A percentile compares a stretch with the other conserved stretches of the same genome.
Conservation (phyloP, 1,140 invertebrate species). For the Danaus plexippus region DNA sequence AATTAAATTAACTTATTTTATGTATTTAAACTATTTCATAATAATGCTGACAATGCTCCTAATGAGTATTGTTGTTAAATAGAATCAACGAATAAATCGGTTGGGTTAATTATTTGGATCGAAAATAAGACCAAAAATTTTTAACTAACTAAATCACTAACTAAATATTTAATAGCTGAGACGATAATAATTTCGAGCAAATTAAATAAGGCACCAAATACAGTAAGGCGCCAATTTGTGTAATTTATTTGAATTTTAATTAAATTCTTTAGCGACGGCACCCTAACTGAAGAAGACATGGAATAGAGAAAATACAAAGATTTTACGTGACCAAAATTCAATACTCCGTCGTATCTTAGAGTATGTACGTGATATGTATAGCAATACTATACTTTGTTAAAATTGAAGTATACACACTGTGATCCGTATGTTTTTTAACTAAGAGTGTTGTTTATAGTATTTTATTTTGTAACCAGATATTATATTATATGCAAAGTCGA, state of each 20-base stretch:
- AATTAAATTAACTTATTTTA: no score
- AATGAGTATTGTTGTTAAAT: no score
- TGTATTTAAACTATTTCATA: no score
- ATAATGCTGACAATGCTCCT: no score
- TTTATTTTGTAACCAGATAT: neutral
- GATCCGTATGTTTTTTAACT: neutral
- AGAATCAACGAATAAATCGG: no score
- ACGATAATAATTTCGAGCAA: neutral
- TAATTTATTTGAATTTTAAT: conserved; percentile 16
- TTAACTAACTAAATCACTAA: no score
- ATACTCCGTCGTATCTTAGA: conserved; percentile 24
- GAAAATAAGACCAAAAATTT: no score
- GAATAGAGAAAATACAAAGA: conserved; percentile 39
- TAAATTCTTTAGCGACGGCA: conserved; percentile 15
- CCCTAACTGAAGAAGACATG: conserved; percentile 24
- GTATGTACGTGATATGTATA: conserved; percentile 28
- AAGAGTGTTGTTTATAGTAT: no score
- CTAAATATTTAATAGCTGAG: no score
- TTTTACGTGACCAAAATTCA: conserved; percentile 48
- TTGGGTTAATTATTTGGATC: no score
- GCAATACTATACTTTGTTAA: conserved; percentile 12
- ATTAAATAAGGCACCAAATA: conserved; percentile 7
- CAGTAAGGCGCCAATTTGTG: neutral
- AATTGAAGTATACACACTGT: neutral
- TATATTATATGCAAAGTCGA: neutral